A percentile compares a stretch with the other conserved stretches of the same genome.
Evolutionary conservation across 1,140 invertebrate species (phyloP).

Genomic region (Trichoplusia ni): DNA sequence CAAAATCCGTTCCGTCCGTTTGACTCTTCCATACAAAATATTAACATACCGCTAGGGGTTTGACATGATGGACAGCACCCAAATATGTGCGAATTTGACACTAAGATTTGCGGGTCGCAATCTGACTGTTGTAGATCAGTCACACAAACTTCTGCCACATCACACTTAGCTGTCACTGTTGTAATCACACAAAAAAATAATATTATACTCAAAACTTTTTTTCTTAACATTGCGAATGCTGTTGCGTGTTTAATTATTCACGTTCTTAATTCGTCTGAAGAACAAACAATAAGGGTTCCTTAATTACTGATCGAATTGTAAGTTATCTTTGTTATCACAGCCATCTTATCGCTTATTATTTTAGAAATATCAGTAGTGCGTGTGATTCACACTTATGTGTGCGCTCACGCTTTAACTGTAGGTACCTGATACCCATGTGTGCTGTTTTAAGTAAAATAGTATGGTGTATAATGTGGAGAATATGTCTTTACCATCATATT

Average conservation of each 20-base stretch:
- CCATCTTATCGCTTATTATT: constrained; percentile 56
- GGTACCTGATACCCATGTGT: neutral
- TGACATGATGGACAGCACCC: constrained; percentile 74
- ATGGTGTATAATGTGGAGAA: neutral
- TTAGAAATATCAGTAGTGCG: constrained; percentile 9
- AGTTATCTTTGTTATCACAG: constrained; percentile 51
- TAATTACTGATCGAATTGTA: constrained; percentile 51
- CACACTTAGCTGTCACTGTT: constrained; percentile 41
- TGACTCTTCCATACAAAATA: neutral
- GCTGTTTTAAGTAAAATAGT: neutral
- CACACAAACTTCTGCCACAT: constrained; percentile 62
- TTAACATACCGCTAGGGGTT: constrained; percentile 34
- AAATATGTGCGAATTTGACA: constrained; percentile 48
- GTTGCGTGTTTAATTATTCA: neutral
- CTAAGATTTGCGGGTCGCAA: constrained; percentile 46
- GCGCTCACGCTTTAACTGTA: neutral
- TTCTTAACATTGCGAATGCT: neutral
- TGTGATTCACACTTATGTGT: constrained; percentile 14
- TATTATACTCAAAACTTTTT: constrained; percentile 3
- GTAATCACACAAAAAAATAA: constrained; percentile 31
- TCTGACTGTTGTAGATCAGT: constrained; percentile 62
- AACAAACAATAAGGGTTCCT: constrained; percentile 33
- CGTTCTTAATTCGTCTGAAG: neutral
- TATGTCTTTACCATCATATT: too few species aligned
- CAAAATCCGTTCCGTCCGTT: neutral